Evolutionary conservation across 2,888 invertebrate genomes (phyloP), one percentile per base, ranked within the genome.

Genomic region (Agriopis leucophaearia): DNA sequence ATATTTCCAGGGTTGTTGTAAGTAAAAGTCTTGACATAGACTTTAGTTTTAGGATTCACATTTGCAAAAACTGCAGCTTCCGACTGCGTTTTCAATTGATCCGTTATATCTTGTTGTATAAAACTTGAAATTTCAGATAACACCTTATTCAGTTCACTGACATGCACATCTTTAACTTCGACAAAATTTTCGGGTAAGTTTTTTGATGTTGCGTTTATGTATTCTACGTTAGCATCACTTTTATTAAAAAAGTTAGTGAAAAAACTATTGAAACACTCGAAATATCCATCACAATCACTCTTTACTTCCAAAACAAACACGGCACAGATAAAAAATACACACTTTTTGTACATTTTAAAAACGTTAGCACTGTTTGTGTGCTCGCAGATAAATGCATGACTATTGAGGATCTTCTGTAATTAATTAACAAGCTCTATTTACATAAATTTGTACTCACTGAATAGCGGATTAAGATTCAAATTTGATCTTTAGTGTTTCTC

Each of bases 371-470:
- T 75, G 77, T 74, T 59, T 72, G 83, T 83, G 74, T 70, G 84
- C 73, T 80, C 75, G 74, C 76, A 83, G 79, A 85, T 87, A 85
- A 91, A 87, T 91, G 91, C 85, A 83, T 73, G 74, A 67, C 76
- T 77, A 70, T 70, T 70, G 56, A 65, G 61, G 42, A 66, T 69
- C 66, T 47, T 44, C 67, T 74, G 40, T 71, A 69, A 69, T 71
- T 71, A 69, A 69, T 71, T 66, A 70, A 64, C 12, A 36, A 18
- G 48, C 57, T 10, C 18, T 36, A 7, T 5, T 7, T 27, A 50
- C 12, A 45, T 54, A 13, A 62, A 52, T 61, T 44, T 48, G 5
- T 57, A 55, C 67, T 57, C 57, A 68, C 52, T 47, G 0, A 1
- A 2, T 13, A 4, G 44, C 0, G 10, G 0, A 18, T 47, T 42